Base-by-base conservation (phyloP, 2,888 invertebrate species). In the Tenodera sinensis region DNA sequence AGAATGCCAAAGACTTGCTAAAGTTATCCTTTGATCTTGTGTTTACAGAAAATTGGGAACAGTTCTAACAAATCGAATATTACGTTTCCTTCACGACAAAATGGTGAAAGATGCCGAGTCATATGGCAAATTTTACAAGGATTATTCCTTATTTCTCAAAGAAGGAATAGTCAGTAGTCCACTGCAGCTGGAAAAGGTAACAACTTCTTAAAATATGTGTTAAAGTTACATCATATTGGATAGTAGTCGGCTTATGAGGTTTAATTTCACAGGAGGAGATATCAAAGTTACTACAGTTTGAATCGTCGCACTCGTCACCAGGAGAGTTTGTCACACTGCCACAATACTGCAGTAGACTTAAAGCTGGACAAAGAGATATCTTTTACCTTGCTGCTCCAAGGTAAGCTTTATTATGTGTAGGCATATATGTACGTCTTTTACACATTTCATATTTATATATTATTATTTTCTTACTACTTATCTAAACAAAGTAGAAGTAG, bases 361-460 rank as follows among this genome's bases (percentile, higher is more conserved):
- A 96, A 91, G 96, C 96, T 82, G 97, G 96, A 54, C 97, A 98
- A 92, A 97, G 96, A 92, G 96, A 96, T 90, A 97, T 99, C 91
- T 99, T 97, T 93, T 99, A 99, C 93, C 94, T 99, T 91, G 97
- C 98, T 71, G 98, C 99, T 25, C 99, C 99, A 12, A 98, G 96
- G 97, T 97, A 94, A 91, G 30, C 82, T 0, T 20, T 6, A 71
- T 12, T 12, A 42, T 8, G 8, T 34, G 8, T 8, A 34, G 4
- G 4, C 7, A 34, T 34, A 8, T 8, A 34, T n/a, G n/a, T n/a
- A n/a, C n/a, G n/a, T n/a, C n/a, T n/a, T n/a, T n/a, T n/a, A n/a
- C n/a, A n/a, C n/a, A n/a, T n/a, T n/a, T n/a, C n/a, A n/a, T n/a
- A n/a, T n/a, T n/a, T n/a, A n/a, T n/a, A n/a, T n/a, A n/a, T n/a